These are phyloP conservation scores for Panthera uncia DNA, from an alignment of 2,113 vertebrate species.

Conservation along the genomic window DNA sequence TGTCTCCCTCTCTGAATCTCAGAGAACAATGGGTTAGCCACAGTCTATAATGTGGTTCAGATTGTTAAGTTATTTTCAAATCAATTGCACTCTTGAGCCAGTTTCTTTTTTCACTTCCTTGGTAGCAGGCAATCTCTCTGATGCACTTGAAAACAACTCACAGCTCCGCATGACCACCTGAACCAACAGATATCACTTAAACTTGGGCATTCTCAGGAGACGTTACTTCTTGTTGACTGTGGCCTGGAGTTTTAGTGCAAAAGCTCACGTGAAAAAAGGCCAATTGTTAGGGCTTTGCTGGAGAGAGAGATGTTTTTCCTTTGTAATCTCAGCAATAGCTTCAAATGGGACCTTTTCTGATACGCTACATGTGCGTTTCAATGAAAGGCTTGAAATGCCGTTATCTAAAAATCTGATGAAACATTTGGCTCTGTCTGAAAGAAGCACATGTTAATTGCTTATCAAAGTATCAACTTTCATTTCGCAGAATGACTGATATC, in stretches of 20 bases:
- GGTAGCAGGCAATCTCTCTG: not conserved
- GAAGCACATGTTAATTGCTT: constrained; percentile 70
- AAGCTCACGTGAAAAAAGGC: not conserved
- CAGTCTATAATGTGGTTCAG: not conserved
- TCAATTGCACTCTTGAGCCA: constrained; percentile 31
- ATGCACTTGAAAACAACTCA: not conserved
- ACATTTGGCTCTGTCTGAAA: constrained; percentile 66
- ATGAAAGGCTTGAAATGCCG: constrained; percentile 55
- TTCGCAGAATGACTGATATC: constrained; percentile 61
- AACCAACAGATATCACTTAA: constrained; percentile 43
- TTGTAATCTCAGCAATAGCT: not conserved
- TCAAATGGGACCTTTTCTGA: constrained; percentile 34
- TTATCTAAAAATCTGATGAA: constrained; percentile 70
- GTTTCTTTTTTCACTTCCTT: constrained; percentile 23
- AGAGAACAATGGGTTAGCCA: not conserved
- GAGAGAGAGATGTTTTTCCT: not conserved
- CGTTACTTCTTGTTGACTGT: not conserved
- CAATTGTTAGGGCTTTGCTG: not conserved
- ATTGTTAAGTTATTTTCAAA: constrained; percentile 19
- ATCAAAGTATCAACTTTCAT: constrained; percentile 60
- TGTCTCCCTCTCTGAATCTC: constrained; percentile 44
- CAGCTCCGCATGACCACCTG: not conserved
- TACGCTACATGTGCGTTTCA: not conserved
- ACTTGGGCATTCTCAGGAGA: constrained; percentile 41
- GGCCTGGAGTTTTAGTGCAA: not conserved